Conservation (phyloP, 37 sponge, comb jelly and placozoan species). For the Aphrocallistes beatrix region DNA sequence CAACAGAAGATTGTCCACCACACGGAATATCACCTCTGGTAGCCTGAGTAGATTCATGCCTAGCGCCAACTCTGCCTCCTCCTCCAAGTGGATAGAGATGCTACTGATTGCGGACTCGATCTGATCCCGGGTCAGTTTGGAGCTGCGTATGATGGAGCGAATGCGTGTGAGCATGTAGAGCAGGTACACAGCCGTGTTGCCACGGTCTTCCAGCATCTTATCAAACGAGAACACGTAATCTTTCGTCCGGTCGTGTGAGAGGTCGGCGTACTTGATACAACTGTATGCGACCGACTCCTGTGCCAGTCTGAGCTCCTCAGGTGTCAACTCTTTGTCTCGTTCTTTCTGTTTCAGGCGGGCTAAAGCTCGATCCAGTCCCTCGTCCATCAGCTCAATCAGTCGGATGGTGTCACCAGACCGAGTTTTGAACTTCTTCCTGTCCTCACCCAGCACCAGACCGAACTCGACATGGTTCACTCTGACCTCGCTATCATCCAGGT, state of each 20-base stretch:
- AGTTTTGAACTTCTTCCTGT: slow-evolving; percentile 80
- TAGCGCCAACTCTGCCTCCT: slow-evolving; percentile 76
- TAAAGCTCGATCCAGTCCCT: slow-evolving; percentile 70
- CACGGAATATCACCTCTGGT: slow-evolving; percentile 58
- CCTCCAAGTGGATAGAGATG: slow-evolving; percentile 44
- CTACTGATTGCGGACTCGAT: slow-evolving; percentile 37
- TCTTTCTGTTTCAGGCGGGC: slow-evolving; percentile 57
- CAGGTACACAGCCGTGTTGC: slow-evolving; percentile 96
- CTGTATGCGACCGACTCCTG: slow-evolving; percentile 89
- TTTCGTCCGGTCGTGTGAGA: slow-evolving; percentile 64
- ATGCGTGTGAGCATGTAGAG: slow-evolving; percentile 38
- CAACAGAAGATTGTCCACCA: slow-evolving; percentile 48
- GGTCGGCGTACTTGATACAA: slow-evolving; percentile 97
- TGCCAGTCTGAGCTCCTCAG: slow-evolving; percentile 69
- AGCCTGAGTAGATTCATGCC: slow-evolving; percentile 75
- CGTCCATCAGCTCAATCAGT: slow-evolving; percentile 75
- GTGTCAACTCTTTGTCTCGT: slow-evolving; percentile 61
- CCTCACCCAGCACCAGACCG: slow-evolving; percentile 95
- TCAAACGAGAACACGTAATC: slow-evolving; percentile 99
- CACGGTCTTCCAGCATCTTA: slow-evolving; percentile 89
- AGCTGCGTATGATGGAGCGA: slow-evolving; percentile 72
- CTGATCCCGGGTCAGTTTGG: slow-evolving; percentile 47
- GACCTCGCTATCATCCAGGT: slow-evolving; percentile 25
- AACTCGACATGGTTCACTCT: slow-evolving; percentile 81
- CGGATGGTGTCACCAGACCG: slow-evolving; percentile 73